phyloP scores from a whole-genome alignment of 2,888 invertebrate genomes.

The Sminthurinus aureus region DNA sequence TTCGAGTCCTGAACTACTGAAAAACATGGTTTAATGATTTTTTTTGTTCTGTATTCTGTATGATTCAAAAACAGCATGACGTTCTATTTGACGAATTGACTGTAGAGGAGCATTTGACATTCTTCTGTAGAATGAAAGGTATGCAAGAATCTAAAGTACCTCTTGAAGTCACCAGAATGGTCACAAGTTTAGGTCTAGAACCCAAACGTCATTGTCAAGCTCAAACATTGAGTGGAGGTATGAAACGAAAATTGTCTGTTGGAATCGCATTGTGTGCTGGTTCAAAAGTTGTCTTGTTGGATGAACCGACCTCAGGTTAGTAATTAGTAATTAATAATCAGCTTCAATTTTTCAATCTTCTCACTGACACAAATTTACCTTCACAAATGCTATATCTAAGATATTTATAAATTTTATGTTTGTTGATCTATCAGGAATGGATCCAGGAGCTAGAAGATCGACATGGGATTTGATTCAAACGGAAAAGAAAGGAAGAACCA shows the following conservation, averaged over 20 bases:
- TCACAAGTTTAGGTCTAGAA: constrained; percentile 71
- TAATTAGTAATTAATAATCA: too few relatives aligned
- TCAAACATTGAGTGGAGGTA: constrained; percentile 84
- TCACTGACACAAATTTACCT: too few relatives aligned
- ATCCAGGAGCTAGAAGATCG: too few relatives aligned
- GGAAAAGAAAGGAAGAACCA: constrained; percentile 75
- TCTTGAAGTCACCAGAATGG: too few relatives aligned
- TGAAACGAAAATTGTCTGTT: constrained; percentile 82
- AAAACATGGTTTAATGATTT: too few relatives aligned
- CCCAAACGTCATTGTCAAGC: constrained; percentile 72
- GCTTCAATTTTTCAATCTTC: too few relatives aligned
- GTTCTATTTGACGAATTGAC: constrained; percentile 83
- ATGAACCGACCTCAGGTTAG: constrained; percentile 66
- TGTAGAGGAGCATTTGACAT: constrained; percentile 84
- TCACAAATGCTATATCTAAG: too few relatives aligned
- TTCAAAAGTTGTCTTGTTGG: constrained; percentile 65
- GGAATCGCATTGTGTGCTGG: constrained; percentile 84
- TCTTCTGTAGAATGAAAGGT: constrained; percentile 75
- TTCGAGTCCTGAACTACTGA: too few relatives aligned
- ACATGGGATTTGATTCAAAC: constrained; percentile 61
- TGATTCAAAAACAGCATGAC: too few relatives aligned
- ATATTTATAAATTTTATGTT: too few relatives aligned
- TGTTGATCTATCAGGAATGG: neutral
- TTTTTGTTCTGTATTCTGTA: too few relatives aligned
- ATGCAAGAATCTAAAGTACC: constrained; percentile 68